Percentiles rank a stretch among this genome's conserved stretches.
Conservation (phyloP, 2,888 invertebrate species). For the Choristoneura rosaceana region DNA sequence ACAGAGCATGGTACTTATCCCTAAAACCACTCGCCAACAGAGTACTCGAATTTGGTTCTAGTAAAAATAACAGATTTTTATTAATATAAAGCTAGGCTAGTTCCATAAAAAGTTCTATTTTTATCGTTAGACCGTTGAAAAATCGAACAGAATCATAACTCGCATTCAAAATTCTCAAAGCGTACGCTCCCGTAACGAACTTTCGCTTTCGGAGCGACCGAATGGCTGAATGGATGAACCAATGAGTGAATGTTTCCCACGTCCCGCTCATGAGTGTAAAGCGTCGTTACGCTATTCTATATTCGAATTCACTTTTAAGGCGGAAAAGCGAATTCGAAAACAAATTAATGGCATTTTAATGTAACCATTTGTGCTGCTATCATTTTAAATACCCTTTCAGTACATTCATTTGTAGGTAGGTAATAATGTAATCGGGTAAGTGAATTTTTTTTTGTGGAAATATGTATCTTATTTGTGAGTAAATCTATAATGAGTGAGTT, state of each 20-base stretch:
- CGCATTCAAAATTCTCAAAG: conserved; percentile 43
- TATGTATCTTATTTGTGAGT: no score
- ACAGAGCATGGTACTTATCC: no score
- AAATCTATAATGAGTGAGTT: no score
- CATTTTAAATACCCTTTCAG: neutral
- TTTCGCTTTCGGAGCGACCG: conserved; percentile 50
- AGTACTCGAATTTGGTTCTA: no score
- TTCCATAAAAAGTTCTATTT: no score
- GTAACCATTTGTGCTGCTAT: neutral
- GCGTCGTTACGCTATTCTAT: conserved; percentile 46
- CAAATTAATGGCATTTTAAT: neutral
- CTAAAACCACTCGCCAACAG: no score
- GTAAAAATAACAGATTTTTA: no score
- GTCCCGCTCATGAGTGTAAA: conserved; percentile 51
- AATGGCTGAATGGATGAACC: conserved; percentile 54
- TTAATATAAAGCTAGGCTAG: no score
- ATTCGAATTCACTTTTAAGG: neutral
- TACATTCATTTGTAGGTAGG: no score
- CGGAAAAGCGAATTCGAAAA: neutral
- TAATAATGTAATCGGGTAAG: no score
- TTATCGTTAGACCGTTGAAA: neutral
- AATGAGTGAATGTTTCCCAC: conserved; percentile 47
- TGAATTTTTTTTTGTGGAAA: no score
- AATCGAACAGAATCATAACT: conserved; percentile 1
- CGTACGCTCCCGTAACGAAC: conserved; percentile 46